Evolutionary conservation across 2,797 vertebrate genomes (phyloP), one percentile per base, ranked within the genome.

Genomic region (Gymnocypris eckloni): DNA sequence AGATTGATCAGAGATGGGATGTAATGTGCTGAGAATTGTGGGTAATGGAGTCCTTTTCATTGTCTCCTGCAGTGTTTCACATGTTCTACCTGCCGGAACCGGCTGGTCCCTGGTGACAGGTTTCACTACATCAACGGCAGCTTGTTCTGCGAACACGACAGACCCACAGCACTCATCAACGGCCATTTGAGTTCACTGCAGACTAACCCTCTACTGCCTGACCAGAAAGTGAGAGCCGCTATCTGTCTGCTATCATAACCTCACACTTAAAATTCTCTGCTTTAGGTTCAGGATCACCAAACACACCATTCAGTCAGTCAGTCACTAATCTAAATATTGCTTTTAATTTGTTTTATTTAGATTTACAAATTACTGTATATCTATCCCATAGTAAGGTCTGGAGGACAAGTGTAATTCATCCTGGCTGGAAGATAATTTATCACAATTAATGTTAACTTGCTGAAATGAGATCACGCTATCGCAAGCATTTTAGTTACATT

Each of bases 41-140:
- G 73, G 77, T 88, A 88, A 86, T n/a, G 45, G 64, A 82, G 81
- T 79, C 22, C 39, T 73, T 76, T 85, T 79, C 67, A 64, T 69
- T 56, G n/a, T 91, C 90, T 90, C 88, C 86, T 4, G 7, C 95
- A 99, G 98, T 99, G 98, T 97, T 99, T 99, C 95, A 97, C 98
- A 48, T 99, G 98, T 96, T 98, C 98, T 95, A 98, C 98, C 96
- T 99, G 98, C 96, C 95, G 98, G 96, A 99, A 99, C 96, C 97
- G 98, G 92, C 97, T 99, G 89, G 97, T 99, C 94, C 98, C 98
- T 0, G 98, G 98, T 90, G 98, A 99, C 93, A 96, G 98, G 94
- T 99, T 99, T 96, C 98, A 99, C 97, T 99, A 99, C 97, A 98
- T 99, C 97, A 99, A 99, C 94, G 98, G 98, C 97, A 99, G 97